Conservation (phyloP, 1,140 invertebrate species). For the Cydia strobilella region DNA sequence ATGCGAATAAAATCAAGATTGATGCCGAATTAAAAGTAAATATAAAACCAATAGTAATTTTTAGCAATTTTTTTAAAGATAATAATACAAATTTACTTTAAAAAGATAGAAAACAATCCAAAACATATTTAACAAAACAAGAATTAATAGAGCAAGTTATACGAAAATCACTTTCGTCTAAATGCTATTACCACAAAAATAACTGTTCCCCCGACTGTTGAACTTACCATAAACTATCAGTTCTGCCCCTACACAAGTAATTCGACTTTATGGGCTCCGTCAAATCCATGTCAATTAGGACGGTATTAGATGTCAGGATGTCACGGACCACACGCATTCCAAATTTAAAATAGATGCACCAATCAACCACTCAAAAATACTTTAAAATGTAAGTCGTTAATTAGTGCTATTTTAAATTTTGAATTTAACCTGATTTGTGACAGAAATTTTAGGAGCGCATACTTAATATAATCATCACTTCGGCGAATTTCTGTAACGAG, state of each 20-base stretch:
- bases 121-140: neutral
- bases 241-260: constrained; percentile 19
- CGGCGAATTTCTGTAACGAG: neutral
- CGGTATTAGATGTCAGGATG: constrained; percentile 24
- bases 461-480: neutral
- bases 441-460: neutral
- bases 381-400: neutral
- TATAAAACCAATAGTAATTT: too few relatives aligned
- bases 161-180: constrained; percentile 1
- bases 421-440: neutral
- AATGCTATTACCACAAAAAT: neutral
- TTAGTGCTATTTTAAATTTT: too few relatives aligned
- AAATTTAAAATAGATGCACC: constrained; percentile 27
- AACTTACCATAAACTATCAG: constrained; percentile 27
- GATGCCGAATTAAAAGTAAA: too few relatives aligned
- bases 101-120: too few relatives aligned
- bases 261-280: constrained; percentile 22
- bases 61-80: too few relatives aligned
- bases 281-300: constrained; percentile 29
- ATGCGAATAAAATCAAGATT: too few relatives aligned
- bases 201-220: constrained; percentile 23
- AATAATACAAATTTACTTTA: too few relatives aligned
- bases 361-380: neutral
- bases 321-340: constrained; percentile 30
- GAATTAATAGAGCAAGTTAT: neutral